phyloP scores from a whole-genome alignment of 2,888 invertebrate species.

The Amiota communis region DNA sequence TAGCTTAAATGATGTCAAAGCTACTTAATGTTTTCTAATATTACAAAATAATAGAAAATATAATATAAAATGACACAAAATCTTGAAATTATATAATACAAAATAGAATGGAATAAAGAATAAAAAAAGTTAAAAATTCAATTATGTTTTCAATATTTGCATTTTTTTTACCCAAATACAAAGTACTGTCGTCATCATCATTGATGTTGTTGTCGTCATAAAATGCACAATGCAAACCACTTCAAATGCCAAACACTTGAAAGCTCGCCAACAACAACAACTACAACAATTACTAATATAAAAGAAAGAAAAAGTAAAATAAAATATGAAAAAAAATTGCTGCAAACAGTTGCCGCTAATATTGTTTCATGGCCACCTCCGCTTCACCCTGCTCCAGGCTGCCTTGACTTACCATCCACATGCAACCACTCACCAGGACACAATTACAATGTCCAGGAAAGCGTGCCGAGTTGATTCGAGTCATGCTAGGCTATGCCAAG shows the following conservation, averaged over 20 bases:
- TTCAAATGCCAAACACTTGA: constrained; percentile 62
- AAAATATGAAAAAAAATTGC: constrained; percentile 35
- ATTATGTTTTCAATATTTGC: constrained; percentile 68
- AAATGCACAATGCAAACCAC: constrained; percentile 68
- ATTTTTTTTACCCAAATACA: constrained; percentile 64
- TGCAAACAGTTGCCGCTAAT: constrained; percentile 68
- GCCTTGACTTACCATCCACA: neutral
- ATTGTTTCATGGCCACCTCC: constrained; percentile 41
- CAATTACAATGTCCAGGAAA: too few species aligned
- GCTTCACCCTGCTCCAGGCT: neutral
- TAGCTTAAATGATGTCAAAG: too few species aligned
- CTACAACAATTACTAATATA: constrained; percentile 21
- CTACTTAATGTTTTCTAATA: too few species aligned
- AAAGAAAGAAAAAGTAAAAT: too few species aligned
- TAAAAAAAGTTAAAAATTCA: constrained; percentile 62
- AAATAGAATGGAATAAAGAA: neutral
- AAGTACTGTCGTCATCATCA: constrained; percentile 49
- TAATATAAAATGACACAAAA: too few species aligned
- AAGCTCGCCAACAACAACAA: constrained; percentile 42
- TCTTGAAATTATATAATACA: too few species aligned
- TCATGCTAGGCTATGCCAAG: neutral
- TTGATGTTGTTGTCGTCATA: constrained; percentile 44
- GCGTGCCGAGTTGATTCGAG: neutral
- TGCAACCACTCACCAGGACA: neutral
- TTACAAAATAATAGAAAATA: too few species aligned